Base-by-base conservation (phyloP, 37 sponge, comb jelly and placozoan genomes). In the Haliclona indistincta region DNA sequence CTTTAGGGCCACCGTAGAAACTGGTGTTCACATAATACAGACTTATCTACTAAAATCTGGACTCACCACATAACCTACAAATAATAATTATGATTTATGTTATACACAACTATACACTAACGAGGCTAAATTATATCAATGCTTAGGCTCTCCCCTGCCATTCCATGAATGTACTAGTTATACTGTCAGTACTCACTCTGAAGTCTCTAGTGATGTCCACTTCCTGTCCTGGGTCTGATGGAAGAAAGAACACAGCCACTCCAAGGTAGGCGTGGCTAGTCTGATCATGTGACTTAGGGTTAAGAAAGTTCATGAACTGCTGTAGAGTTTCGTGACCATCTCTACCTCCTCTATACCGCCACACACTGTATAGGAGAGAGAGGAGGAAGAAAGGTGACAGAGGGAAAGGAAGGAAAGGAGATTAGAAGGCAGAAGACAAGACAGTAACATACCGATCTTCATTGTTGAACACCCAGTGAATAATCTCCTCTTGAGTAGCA, bases 281-380 rank as follows among this genome's bases (percentile, higher is more conserved):
- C 6, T 26, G 6, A 25, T 58, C 26, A n/a, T n/a, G n/a, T n/a
- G n/a, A n/a, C 11, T 7, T n/a, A 20, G 11, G 22, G 55, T 86
- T 86, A 15, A 93, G 40, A 54, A 93, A 93, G 30, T 61, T 66
- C 85, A 93, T 80, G 78, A 82, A 93, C 77, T 93, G 93, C 29
- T 88, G 89, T 11, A 93, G 55, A 55, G 93, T 93, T 75, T 93
- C 93, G 51, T 78, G 80, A 22, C 85, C 75, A 79, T 84, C 81
- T 32, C 93, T 74, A 4, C 93, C 93, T 33, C 93, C 93, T 47
- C 93, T 63, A 47, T 93, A 84, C 0, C 93, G 71, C 93, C 93
- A 93, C 53, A 88, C 93, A 54, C 93, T 93, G 38, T 4, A 56
- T 1, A n/a, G n/a, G n/a, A n/a, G n/a, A n/a, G n/a, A n/a, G n/a